These are phyloP conservation scores for Pangasius macronema DNA, from an alignment of 2,797 vertebrate genomes.

Conservation along the genomic window DNA sequence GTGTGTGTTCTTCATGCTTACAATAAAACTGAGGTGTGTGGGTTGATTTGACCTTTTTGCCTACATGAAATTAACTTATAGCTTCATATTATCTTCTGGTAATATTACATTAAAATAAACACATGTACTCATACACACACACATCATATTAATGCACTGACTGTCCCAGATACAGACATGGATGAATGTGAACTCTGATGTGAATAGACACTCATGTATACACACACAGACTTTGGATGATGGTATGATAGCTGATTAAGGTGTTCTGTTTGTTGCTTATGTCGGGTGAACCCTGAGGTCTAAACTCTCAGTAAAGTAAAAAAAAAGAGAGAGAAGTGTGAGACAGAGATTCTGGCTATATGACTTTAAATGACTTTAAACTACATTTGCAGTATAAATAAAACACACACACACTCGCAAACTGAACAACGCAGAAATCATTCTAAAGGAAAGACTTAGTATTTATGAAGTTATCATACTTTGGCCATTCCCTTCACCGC, in stretches of 20 bases:
- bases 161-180: conserved; percentile 32
- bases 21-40: conserved; percentile 2
- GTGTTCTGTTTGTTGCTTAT: neutral
- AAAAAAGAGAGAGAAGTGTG: conserved; percentile 36
- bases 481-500: neutral
- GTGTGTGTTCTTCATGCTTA: neutral
- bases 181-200: neutral
- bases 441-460: neutral
- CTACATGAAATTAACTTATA: neutral
- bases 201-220: conserved; percentile 20
- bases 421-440: neutral
- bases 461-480: neutral
- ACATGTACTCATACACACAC: conserved; percentile 7
- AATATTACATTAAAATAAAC: neutral
- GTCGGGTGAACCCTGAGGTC: neutral
- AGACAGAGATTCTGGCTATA: neutral
- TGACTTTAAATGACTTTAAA: neutral
- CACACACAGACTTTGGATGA: conserved; percentile 6
- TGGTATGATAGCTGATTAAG: neutral
- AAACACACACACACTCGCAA: conserved; percentile 46
- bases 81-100: neutral
- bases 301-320: conserved; percentile 54
- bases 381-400: conserved; percentile 14
- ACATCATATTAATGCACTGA: conserved; percentile 2
- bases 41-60: neutral